Evolutionary conservation across 2,113 vertebrate genomes (phyloP).

Genomic region (Halichoerus grypus): DNA sequence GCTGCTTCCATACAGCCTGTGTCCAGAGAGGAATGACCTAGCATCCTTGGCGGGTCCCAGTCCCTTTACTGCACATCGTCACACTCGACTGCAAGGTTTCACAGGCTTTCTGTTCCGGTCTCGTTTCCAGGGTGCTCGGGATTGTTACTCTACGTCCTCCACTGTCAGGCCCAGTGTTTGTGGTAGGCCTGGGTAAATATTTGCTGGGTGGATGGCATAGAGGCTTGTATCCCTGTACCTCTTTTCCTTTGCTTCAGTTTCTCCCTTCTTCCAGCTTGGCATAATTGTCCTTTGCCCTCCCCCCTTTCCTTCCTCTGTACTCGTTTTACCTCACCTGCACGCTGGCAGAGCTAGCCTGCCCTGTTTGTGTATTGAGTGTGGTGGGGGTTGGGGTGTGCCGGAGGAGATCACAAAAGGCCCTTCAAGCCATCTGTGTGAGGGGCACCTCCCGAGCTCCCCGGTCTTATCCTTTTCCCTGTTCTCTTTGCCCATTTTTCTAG

Average conservation of each 20-base stretch:
- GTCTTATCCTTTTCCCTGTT: neutral
- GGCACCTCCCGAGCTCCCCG: neutral
- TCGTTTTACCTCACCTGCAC: neutral
- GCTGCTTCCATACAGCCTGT: neutral
- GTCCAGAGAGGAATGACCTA: neutral
- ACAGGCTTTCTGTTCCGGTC: neutral
- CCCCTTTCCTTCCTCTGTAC: neutral
- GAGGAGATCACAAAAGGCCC: neutral
- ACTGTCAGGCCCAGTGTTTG: neutral
- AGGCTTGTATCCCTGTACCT: neutral
- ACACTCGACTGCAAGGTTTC: neutral
- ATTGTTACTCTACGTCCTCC: neutral
- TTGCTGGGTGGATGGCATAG: neutral
- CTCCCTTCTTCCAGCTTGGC: neutral
- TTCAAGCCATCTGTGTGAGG: neutral
- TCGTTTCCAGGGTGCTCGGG: neutral
- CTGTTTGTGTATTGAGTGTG: neutral
- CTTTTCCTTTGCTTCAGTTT: conserved; percentile 4
- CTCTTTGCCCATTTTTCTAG: neutral
- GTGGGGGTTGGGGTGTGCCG: neutral
- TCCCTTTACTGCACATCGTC: neutral
- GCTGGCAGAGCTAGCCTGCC: neutral
- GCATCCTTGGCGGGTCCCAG: neutral
- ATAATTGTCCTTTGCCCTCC: neutral
- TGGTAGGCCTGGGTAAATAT: neutral